A percentile compares a stretch with the other conserved stretches of the same genome.
Evolutionary conservation across 2,888 invertebrate genomes (phyloP).

Genomic region (Coelinius sp.): DNA sequence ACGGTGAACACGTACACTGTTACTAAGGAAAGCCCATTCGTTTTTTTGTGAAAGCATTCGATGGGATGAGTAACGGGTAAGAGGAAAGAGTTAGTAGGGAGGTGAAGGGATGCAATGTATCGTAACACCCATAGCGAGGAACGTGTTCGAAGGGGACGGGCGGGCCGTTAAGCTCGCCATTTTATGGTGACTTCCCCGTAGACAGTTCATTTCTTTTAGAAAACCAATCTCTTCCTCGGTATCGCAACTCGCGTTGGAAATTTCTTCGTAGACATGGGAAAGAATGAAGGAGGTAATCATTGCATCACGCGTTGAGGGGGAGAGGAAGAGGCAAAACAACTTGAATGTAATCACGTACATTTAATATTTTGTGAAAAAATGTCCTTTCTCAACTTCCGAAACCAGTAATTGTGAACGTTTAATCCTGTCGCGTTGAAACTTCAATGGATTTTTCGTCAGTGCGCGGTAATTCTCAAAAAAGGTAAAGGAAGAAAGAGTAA

Average conservation of each 20-base stretch:
- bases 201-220: conserved; percentile 52
- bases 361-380: not conserved
- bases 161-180: conserved; percentile 15
- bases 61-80: not conserved
- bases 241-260: conserved; percentile 48
- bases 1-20: conserved; percentile 13
- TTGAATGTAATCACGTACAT: not conserved
- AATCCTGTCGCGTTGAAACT: conserved; percentile 8
- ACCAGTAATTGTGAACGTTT: not conserved
- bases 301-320: not conserved
- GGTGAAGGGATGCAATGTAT: not conserved
- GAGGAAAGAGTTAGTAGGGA: not conserved
- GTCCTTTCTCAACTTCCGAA: not conserved
- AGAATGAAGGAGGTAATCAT: conserved; percentile 20
- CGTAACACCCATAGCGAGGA: not conserved
- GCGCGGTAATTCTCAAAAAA: conserved; percentile 36
- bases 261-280: conserved; percentile 2
- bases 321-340: not conserved
- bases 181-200: conserved; percentile 11
- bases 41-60: not conserved
- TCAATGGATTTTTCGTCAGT: conserved; percentile 48
- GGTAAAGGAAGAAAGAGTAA: not conserved
- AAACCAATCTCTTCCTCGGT: conserved; percentile 56
- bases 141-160: not conserved
- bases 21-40: conserved; percentile 9